Base-by-base conservation (phyloP, 2,113 vertebrate genomes). In the Dicerorhinus sumatrensis region DNA sequence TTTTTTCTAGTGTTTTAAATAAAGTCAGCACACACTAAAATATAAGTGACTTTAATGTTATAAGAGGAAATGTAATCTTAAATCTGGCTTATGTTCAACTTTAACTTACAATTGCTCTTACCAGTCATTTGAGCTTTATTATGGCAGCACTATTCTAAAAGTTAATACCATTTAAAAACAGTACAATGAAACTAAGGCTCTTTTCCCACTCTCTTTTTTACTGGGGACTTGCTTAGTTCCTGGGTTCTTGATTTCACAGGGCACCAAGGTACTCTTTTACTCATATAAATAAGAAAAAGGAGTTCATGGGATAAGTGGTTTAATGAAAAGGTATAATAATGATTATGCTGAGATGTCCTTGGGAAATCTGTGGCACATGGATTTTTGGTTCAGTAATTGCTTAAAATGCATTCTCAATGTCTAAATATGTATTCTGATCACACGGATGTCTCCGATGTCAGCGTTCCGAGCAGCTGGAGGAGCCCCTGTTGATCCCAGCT, bases 21-120 rank as follows among this genome's bases (percentile, higher is more conserved):
- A 94, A 97, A 97, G 80, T 97, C 82, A 93, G 42, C 58, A 96
- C 89, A 94, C 54, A 91, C 73, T 97, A 87, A 97, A 96, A 80
- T 96, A 79, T 88, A 96, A 73, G 63, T 93, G 70, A 89, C 20
- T 93, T 97, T 91, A 97, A 86, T 93, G 54, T 96, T 97, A 31
- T 65, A 92, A 94, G 36, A 94, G 83, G 89, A 97, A 95, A 87
- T 60, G 17, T 88, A 94, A 96, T 95, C 89, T 97, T 91, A 96
- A 97, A 81, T 93, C 51, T 97, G 93, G 75, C 83, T 75, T 48
- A 25, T 31, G 18, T 85, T 95, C 89, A 96, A 17, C 56, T 82
- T 85, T 14, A 96, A 81, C 65, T 82, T 91, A 56, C 21, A 84
- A 13, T 96, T 87, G 69, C 75, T 95, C 31, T 95, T 56, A 80